Conservation (phyloP, 2,797 vertebrate genomes). For the Cyclopterus lumpus region DNA sequence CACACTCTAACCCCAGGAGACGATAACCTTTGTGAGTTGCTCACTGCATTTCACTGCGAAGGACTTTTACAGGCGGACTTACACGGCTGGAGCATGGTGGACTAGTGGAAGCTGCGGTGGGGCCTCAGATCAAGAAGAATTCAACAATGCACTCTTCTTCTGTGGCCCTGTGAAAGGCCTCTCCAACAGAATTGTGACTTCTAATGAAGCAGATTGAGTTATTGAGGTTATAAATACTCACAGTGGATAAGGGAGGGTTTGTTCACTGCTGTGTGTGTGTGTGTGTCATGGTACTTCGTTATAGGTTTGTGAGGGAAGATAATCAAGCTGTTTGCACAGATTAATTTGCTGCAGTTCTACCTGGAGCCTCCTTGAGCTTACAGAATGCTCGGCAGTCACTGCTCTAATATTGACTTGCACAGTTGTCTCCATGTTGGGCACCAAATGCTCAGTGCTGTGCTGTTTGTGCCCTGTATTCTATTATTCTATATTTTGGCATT, state of each 20-base stretch:
- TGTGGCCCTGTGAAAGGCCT: slow-evolving; percentile 23
- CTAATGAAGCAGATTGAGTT: slow-evolving; percentile 60
- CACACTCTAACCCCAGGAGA: slow-evolving; percentile 18
- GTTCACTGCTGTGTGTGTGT: slow-evolving; percentile 29
- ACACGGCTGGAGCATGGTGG: slow-evolving; percentile 11
- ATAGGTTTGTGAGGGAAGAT: neutral
- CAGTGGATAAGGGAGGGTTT: slow-evolving; percentile 31
- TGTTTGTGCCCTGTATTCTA: neutral
- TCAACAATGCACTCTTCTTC: slow-evolving; percentile 46
- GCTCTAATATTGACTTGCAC: neutral
- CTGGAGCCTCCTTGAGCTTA: neutral
- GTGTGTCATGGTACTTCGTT: slow-evolving; percentile 19
- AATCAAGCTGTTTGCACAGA: slow-evolving; percentile 19
- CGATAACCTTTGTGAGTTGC: slow-evolving; percentile 30
- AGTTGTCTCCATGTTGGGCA: too few relatives aligned
- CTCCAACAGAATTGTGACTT: slow-evolving; percentile 46
- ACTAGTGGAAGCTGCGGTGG: slow-evolving; percentile 26
- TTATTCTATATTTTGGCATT: neutral
- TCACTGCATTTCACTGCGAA: slow-evolving; percentile 10
- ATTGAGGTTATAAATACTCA: slow-evolving; percentile 55
- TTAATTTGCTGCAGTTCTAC: neutral
- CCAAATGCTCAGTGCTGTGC: neutral
- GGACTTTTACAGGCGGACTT: slow-evolving; percentile 26
- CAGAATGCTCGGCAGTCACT: neutral
- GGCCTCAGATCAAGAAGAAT: slow-evolving; percentile 30